Percentiles rank a stretch among this genome's conserved stretches.
phyloP scores from a whole-genome alignment of 2,888 invertebrate species.

The Hypomecis atomaria region DNA sequence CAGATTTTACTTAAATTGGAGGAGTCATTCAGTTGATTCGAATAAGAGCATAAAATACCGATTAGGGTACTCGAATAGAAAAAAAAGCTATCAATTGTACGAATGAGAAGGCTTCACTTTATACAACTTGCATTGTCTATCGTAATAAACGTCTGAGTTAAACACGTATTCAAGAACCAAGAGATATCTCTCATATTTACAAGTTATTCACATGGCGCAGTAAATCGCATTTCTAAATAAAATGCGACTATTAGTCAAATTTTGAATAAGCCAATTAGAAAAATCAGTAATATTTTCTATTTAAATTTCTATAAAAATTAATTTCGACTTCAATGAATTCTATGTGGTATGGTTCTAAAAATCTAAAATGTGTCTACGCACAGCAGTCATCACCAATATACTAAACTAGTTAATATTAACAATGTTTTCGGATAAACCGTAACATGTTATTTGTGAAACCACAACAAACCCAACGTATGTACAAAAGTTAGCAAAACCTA shows the following conservation, averaged over 20 bases:
- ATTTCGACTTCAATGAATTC: background rate
- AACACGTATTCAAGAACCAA: background rate
- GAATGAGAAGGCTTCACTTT: no score
- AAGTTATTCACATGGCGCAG: conserved; percentile 2
- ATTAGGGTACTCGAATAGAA: no score
- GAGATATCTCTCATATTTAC: background rate
- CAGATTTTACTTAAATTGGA: no score
- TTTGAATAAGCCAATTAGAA: conserved; percentile 5
- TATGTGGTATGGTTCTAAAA: background rate
- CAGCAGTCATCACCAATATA: no score
- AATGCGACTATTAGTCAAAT: background rate
- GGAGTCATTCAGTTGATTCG: no score
- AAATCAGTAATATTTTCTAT: conserved; percentile 18
- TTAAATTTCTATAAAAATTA: background rate
- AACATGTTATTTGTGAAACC: conserved; percentile 42
- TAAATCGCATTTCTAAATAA: background rate
- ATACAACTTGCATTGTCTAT: no score
- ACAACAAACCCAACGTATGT: conserved; percentile 65
- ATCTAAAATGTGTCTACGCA: background rate
- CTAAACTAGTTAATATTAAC: conserved; percentile 30
- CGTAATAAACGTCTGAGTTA: no score
- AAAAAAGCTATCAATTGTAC: no score
- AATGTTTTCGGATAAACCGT: conserved; percentile 40
- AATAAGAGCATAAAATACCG: no score
- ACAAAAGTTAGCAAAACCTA: conserved; percentile 45